Conservation (phyloP, 2,888 invertebrate genomes). For the Scrobipalpa costella region DNA sequence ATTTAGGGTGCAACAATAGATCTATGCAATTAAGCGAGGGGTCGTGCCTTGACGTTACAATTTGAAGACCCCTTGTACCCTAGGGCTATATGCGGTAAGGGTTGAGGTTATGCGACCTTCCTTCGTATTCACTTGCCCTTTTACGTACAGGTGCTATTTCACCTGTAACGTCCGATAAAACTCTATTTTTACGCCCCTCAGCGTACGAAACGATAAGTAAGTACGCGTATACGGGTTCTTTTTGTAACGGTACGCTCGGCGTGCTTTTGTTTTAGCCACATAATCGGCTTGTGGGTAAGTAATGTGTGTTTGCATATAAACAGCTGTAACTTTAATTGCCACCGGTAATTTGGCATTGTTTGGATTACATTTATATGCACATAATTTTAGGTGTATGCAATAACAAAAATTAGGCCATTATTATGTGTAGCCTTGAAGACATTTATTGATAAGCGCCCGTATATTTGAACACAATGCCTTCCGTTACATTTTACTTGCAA, state of each 20-base stretch:
- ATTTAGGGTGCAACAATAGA: not conserved
- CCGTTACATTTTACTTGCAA: slow-evolving; percentile 17
- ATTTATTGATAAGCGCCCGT: slow-evolving; percentile 19
- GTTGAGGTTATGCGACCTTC: slow-evolving; percentile 21
- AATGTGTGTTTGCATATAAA: not conserved
- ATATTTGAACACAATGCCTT: slow-evolving; percentile 10
- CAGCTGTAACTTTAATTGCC: slow-evolving; percentile 10
- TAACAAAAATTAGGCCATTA: slow-evolving; percentile 4
- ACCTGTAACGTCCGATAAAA: slow-evolving; percentile 62
- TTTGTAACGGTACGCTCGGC: slow-evolving; percentile 43
- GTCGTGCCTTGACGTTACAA: slow-evolving; percentile 14
- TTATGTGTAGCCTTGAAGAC: slow-evolving; percentile 17
- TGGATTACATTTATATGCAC: slow-evolving; percentile 11
- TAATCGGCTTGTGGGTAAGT: not conserved
- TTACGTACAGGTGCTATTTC: slow-evolving; percentile 63
- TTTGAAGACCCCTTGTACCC: slow-evolving; percentile 7
- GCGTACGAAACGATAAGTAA: slow-evolving; percentile 38
- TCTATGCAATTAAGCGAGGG: not conserved
- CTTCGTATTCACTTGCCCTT: slow-evolving; percentile 43
- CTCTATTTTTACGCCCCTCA: slow-evolving; percentile 47
- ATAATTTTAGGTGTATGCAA: not conserved
- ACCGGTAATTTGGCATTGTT: slow-evolving; percentile 3
- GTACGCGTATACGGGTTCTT: slow-evolving; percentile 41
- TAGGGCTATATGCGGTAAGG: not conserved
- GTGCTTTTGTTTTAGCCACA: slow-evolving; percentile 32